Base-by-base conservation (phyloP, 2,113 vertebrate species). In the Cyanoramphus novaezelandiae region DNA sequence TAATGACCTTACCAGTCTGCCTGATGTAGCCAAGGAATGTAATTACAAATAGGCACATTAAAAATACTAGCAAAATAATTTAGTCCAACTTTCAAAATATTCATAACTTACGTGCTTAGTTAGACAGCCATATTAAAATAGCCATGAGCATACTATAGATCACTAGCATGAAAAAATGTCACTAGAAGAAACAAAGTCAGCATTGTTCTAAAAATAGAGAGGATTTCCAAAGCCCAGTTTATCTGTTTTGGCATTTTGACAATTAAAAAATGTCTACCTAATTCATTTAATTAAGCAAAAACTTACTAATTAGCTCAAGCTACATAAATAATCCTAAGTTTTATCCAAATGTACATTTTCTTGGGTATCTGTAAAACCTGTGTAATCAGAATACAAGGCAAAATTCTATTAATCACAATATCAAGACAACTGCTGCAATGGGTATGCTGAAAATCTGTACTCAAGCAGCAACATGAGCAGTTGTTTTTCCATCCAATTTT, bases 231-330 rank as follows among this genome's bases (percentile, higher is more conserved):
- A 94, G 63, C 80, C 43, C n/a, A 35, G 47, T 12, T 5, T 76
- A 88, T 89, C 10, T 2, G 7, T 11, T 64, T 72, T 84, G 86
- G 77, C 92, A 92, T 78, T 93, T 79, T 70, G 80, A 96, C 76
- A 88, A 96, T 91, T 92, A 88, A 92, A 83, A 90, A 69, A n/a
- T 6, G 5, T 52, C 72, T 81, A 50, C 52, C 67, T 87, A 81
- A 86, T 92, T 60, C 18, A 84, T 81, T 96, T 95, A 88, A 92
- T 92, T 83, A 88, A 92, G 67, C 64, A 88, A 86, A 91, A 91
- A 44, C 68, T 71, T 78, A 71, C 17, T 90, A 53, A 72, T 72
- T 82, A 91, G 65, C 75, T 82, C 69, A 79, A 83, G 62, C 76
- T 75, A 17, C 25, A 83, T 71, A 81, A 86, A 83, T 78, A 74